phyloP scores from a whole-genome alignment of 2,113 vertebrate genomes.

The Malurus elegans region DNA sequence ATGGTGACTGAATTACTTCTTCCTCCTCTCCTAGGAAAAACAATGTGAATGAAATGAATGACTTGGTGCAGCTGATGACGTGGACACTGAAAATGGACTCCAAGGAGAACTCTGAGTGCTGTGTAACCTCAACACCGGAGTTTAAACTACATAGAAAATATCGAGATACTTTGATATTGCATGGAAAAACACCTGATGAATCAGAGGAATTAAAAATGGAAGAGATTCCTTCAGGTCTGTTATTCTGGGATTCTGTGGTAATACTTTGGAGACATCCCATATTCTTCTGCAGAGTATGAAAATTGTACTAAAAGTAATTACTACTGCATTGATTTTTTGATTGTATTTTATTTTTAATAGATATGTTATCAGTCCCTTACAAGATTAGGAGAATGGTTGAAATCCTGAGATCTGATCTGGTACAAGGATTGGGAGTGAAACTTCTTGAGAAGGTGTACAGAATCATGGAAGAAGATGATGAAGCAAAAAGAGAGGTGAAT shows the following conservation, averaged over 20 bases:
- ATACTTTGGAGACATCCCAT: accelerated
- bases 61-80: conserved; percentile 94
- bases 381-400: conserved; percentile 91
- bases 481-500: conserved; percentile 85
- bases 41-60: conserved; percentile 85
- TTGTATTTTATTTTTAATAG: conserved; percentile 54
- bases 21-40: conserved; percentile 73
- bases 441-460: conserved; percentile 87
- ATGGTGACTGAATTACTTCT: neutral
- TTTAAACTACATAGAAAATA: conserved; percentile 89
- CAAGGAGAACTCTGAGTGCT: conserved; percentile 65
- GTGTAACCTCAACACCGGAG: conserved; percentile 69
- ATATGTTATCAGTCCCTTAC: conserved; percentile 78
- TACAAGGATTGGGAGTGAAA: conserved; percentile 89
- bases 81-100: conserved; percentile 86
- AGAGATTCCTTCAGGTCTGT: conserved; percentile 81
- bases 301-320: neutral
- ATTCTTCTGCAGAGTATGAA: neutral
- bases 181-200: conserved; percentile 83
- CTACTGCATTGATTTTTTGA: neutral
- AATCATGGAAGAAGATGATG: conserved; percentile 92
- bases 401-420: conserved; percentile 86
- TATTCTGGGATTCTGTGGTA: neutral
- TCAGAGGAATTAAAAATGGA: conserved; percentile 75
- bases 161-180: conserved; percentile 89